Evolutionary conservation across 92 coral and sea anemone genomes (phyloP), one percentile per base, ranked within the genome.

Genomic region (Virgularia gustaviana): DNA sequence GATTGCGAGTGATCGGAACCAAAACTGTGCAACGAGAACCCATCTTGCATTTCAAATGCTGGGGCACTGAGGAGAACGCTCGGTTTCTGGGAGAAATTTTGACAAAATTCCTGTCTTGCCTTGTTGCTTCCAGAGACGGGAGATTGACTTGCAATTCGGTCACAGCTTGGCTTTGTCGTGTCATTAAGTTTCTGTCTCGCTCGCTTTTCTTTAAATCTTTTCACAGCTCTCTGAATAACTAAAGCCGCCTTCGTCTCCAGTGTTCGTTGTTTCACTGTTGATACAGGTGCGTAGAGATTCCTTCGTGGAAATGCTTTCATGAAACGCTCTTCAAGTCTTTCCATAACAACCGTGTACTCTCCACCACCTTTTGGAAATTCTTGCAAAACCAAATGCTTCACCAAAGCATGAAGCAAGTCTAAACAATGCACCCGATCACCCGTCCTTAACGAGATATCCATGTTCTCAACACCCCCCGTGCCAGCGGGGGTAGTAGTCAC

Each of bases 401-500:
- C 99, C 74, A 94, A 63, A 23, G 90, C 94, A 64, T 94, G 99
- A 39, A 94, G 79, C 66, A 94, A 76, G 63, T 94, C 96, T 58
- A 94, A 88, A 38, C 99, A 89, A 49, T 89, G 90, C 24, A 87
- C 88, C 57, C 68, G 73, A 58, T 85, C 88, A 12, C 79, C 88
- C 15, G 83, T 86, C 73, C 81, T 84, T 81, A 94, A 83, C 36
- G 99, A 88, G 70, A 94, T 89, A 57, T 89, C 86, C 77, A 94
- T 83, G 2, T 19, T 68, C 71, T 87, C 79, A 12, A 96, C 89
- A 68, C 95, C 88, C 30, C 92, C 96, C n/a, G n/a, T n/a, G 59
- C 96, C 98, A 73, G 80, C 85, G 83, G 83, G 85, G 25, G 96
- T 89, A 54, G 89, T 87, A 33, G 87, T 62, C 57, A 89, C 86